Evolutionary conservation across 2,113 vertebrate genomes (phyloP).

Genomic region (Xyliphius kryptos): DNA sequence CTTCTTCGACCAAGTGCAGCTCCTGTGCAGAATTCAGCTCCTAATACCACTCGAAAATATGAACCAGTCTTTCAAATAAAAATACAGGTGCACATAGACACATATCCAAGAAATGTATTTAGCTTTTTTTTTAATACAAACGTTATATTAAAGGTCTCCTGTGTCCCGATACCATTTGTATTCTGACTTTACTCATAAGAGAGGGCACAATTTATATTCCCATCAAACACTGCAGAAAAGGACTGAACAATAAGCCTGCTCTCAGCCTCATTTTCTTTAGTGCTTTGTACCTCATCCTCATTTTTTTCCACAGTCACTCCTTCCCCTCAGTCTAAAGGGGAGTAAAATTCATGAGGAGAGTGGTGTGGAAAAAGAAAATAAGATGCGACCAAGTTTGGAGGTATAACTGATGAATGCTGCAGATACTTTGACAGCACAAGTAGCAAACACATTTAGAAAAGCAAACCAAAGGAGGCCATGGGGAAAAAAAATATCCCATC

Average conservation of each 20-base stretch:
- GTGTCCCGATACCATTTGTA: slow-evolving; percentile 34
- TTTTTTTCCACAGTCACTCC: slow-evolving; percentile 18
- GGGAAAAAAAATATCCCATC: too few species aligned
- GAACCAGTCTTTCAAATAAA: too few species aligned
- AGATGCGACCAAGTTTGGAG: slow-evolving; percentile 23
- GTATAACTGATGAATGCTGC: slow-evolving; percentile 45
- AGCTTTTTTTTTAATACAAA: too few species aligned
- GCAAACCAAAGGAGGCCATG: too few species aligned
- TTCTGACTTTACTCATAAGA: slow-evolving; percentile 21
- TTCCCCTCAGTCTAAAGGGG: too few species aligned
- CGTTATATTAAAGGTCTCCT: too few species aligned
- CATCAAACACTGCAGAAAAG: slow-evolving; percentile 33
- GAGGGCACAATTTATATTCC: slow-evolving; percentile 55
- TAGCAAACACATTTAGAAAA: too few species aligned
- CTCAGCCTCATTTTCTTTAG: slow-evolving; percentile 37
- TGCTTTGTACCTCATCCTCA: slow-evolving; percentile 22
- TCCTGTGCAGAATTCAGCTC: too few species aligned
- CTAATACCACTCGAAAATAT: too few species aligned
- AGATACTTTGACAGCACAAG: slow-evolving; percentile 37
- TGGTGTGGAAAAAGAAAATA: slow-evolving; percentile 24
- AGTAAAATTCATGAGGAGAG: slow-evolving; percentile 31
- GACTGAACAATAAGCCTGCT: slow-evolving; percentile 31
- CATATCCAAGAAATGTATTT: too few species aligned
- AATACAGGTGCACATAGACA: too few species aligned
- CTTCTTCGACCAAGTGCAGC: too few species aligned